Conservation (phyloP, 2,888 invertebrate species). For the Ommatoiulus sabulosus region DNA sequence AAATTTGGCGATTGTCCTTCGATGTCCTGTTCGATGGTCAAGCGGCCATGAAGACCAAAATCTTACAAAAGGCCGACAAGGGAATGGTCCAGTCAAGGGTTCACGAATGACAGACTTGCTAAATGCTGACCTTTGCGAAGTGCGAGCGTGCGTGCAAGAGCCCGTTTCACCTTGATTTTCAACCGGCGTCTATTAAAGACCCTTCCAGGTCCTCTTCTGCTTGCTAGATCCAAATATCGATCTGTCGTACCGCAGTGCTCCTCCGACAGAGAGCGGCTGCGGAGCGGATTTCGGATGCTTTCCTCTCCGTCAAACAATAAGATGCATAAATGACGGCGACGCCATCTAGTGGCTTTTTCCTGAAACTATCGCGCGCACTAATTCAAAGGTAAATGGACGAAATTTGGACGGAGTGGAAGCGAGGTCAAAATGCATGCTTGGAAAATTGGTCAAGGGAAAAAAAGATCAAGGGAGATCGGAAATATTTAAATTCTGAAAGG, state of each 20-base stretch:
- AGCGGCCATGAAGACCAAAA: neutral
- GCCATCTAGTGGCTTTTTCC: neutral
- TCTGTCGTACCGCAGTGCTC: constrained; percentile 23
- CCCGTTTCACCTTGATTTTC: constrained; percentile 10
- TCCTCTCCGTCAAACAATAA: too few species aligned
- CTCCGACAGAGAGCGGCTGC: neutral
- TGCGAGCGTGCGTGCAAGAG: neutral
- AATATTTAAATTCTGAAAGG: too few species aligned
- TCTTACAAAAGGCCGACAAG: neutral
- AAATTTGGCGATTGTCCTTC: neutral
- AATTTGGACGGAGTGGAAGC: too few species aligned
- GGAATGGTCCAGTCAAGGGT: neutral
- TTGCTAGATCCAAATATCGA: neutral
- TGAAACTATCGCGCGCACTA: neutral
- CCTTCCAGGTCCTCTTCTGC: constrained; percentile 12
- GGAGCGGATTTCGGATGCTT: neutral
- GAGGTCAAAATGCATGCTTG: too few species aligned
- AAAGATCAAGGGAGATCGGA: too few species aligned
- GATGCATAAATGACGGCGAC: too few species aligned
- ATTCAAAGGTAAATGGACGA: neutral
- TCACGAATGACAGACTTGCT: neutral
- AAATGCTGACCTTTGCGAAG: constrained; percentile 10
- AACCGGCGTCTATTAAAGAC: neutral
- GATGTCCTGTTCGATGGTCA: neutral
- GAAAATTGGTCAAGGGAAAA: too few species aligned